Percentiles rank a stretch among this genome's conserved stretches.
Evolutionary conservation across 30 jellyfish, hydroid and myxozoan species (phyloP).

Genomic region (Mastigias papua): DNA sequence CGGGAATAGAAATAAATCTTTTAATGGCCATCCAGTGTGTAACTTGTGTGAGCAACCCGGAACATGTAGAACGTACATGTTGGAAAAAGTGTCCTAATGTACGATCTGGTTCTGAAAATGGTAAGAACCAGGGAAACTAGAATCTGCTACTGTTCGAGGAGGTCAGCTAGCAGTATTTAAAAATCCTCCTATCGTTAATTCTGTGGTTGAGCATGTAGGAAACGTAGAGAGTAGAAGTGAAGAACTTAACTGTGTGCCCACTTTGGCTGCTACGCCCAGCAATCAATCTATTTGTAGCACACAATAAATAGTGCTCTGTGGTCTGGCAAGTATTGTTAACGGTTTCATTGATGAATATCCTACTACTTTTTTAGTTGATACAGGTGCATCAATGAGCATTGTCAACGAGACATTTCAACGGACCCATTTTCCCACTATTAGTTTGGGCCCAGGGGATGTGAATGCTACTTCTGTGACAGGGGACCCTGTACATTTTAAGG

Average conservation of each 20-base stretch:
- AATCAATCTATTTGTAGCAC: slow-evolving; percentile 1
- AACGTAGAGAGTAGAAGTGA: no score
- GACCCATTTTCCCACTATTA: slow-evolving; percentile 31
- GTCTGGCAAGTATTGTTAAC: slow-evolving; percentile 15
- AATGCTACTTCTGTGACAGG: slow-evolving; percentile 56
- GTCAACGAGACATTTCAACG: slow-evolving; percentile 42
- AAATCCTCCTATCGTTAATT: background rate
- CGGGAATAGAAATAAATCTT: background rate
- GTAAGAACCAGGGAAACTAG: slow-evolving; percentile 64
- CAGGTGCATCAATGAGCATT: no score
- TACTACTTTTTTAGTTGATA: slow-evolving; percentile 28
- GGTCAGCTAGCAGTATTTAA: no score
- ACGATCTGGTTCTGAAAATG: background rate
- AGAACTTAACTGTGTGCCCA: background rate
- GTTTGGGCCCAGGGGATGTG: slow-evolving; percentile 30
- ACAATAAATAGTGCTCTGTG: slow-evolving; percentile 3
- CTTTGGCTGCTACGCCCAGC: background rate
- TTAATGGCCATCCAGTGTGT: slow-evolving; percentile 36
- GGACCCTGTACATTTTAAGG: slow-evolving; percentile 57
- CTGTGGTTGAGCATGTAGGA: background rate
- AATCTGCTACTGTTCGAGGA: slow-evolving; percentile 62
- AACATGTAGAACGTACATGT: slow-evolving; percentile 48
- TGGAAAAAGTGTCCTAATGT: slow-evolving; percentile 51
- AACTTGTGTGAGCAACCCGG: slow-evolving; percentile 51
- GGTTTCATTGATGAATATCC: slow-evolving; percentile 35